These are phyloP conservation scores for Maniola hyperantus DNA, from an alignment of 2,888 invertebrate species.

Conservation along the genomic window DNA sequence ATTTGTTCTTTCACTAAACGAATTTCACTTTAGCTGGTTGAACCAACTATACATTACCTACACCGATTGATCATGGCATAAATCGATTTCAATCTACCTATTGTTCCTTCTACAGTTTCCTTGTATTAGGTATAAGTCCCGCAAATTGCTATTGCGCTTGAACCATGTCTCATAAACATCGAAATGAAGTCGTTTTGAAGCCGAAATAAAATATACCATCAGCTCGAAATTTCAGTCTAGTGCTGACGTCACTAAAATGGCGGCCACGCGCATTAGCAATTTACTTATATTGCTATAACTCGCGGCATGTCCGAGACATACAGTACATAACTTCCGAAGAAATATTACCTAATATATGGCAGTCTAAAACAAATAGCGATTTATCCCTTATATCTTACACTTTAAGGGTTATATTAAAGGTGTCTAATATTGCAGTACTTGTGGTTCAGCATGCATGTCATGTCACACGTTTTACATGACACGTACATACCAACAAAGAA, in stretches of 20 bases:
- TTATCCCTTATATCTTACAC: background rate
- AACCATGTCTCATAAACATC: too few relatives aligned
- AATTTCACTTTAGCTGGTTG: too few relatives aligned
- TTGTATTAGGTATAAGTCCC: too few relatives aligned
- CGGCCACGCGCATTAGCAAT: too few relatives aligned
- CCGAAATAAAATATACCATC: too few relatives aligned
- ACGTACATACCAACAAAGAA: conserved; percentile 14
- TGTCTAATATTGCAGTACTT: background rate
- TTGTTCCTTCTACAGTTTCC: background rate
- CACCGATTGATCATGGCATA: too few relatives aligned
- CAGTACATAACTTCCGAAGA: conserved; percentile 9
- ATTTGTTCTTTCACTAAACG: too few relatives aligned
- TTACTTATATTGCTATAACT: background rate
- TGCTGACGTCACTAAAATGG: too few relatives aligned
- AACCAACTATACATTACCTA: too few relatives aligned
- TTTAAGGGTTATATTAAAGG: background rate
- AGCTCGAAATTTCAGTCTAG: too few relatives aligned
- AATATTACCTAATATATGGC: background rate
- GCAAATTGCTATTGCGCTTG: too few relatives aligned
- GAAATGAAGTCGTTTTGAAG: too few relatives aligned
- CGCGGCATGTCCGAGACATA: background rate
- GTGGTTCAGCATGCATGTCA: conserved; percentile 8
- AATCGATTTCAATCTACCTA: background rate
- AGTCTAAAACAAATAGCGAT: background rate
- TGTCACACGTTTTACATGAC: conserved; percentile 9